Evolutionary conservation across 2,888 invertebrate species (phyloP).

Genomic region (Drosophila meridionalis): DNA sequence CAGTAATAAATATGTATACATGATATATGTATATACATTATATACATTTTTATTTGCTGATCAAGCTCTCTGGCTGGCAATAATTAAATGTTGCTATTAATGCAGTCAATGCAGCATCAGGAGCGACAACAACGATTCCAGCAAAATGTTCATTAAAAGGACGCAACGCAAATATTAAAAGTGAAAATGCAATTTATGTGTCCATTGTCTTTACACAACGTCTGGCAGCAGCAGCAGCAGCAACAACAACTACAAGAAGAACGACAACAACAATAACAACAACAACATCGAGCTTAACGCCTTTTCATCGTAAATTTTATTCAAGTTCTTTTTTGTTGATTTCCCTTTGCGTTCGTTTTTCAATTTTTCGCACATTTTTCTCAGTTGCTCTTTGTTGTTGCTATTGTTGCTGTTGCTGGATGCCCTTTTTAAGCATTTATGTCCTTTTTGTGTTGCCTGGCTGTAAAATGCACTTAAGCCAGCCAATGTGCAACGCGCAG

Average conservation of each 20-base stretch:
- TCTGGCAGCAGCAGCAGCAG: slow-evolving; percentile 31
- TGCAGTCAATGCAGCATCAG: slow-evolving; percentile 26
- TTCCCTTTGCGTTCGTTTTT: slow-evolving; percentile 61
- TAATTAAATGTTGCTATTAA: slow-evolving; percentile 58
- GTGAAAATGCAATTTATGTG: slow-evolving; percentile 79
- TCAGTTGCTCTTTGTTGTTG: slow-evolving; percentile 41
- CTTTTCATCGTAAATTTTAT: slow-evolving; percentile 76
- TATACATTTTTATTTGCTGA: slow-evolving; percentile 25
- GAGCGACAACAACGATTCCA: slow-evolving; percentile 21
- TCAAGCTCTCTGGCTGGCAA: slow-evolving; percentile 43
- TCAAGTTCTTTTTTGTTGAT: slow-evolving; percentile 65
- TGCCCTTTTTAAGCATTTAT: slow-evolving; percentile 79
- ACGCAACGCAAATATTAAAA: slow-evolving; percentile 71
- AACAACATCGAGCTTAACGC: slow-evolving; percentile 65
- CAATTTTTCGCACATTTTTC: slow-evolving; percentile 73
- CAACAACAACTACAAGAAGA: slow-evolving; percentile 11
- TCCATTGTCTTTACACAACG: slow-evolving; percentile 70
- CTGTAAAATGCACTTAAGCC: slow-evolving; percentile 77
- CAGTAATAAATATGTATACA: background rate
- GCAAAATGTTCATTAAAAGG: slow-evolving; percentile 68
- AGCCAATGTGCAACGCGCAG: slow-evolving; percentile 30
- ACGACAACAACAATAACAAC: slow-evolving; percentile 39
- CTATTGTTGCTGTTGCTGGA: slow-evolving; percentile 47
- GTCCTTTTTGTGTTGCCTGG: slow-evolving; percentile 73
- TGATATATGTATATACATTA: background rate